phyloP scores from a whole-genome alignment of 2,797 vertebrate species.

The Hoplostethus mediterraneus region DNA sequence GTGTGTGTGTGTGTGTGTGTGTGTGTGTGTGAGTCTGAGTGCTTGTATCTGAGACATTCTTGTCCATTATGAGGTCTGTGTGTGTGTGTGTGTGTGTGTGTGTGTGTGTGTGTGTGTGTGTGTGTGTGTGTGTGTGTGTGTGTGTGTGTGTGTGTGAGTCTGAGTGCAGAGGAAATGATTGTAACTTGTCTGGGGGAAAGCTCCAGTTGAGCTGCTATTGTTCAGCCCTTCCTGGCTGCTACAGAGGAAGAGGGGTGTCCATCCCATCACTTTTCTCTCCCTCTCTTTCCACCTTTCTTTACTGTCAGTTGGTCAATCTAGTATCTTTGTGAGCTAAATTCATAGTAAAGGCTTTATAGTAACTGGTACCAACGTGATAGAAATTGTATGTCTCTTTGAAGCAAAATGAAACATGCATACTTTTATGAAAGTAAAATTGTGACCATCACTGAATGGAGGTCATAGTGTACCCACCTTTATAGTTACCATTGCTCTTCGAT shows the following conservation, averaged over 20 bases:
- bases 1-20: neutral
- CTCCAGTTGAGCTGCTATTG: conserved; percentile 54
- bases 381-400: too few relatives aligned
- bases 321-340: neutral
- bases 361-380: too few relatives aligned
- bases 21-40: neutral
- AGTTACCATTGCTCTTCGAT: too few relatives aligned
- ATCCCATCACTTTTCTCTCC: conserved; percentile 31
- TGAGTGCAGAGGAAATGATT: conserved; percentile 54
- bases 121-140: conserved; percentile 19
- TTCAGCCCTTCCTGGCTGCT: conserved; percentile 63
- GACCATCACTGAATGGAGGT: too few relatives aligned
- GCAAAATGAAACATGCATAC: too few relatives aligned
- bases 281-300: neutral
- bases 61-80: too few relatives aligned
- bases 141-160: conserved; percentile 2
- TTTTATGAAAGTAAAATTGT: too few relatives aligned
- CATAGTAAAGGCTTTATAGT: too few relatives aligned
- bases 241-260: conserved; percentile 43
- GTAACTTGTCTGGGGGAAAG: conserved; percentile 47
- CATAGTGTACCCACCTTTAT: too few relatives aligned
- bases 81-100: conserved; percentile 19
- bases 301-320: neutral
- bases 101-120: conserved; percentile 6
- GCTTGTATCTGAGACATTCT: neutral